Evolutionary conservation across 2,888 invertebrate genomes (phyloP).

Genomic region (Boloria euphrosyne): DNA sequence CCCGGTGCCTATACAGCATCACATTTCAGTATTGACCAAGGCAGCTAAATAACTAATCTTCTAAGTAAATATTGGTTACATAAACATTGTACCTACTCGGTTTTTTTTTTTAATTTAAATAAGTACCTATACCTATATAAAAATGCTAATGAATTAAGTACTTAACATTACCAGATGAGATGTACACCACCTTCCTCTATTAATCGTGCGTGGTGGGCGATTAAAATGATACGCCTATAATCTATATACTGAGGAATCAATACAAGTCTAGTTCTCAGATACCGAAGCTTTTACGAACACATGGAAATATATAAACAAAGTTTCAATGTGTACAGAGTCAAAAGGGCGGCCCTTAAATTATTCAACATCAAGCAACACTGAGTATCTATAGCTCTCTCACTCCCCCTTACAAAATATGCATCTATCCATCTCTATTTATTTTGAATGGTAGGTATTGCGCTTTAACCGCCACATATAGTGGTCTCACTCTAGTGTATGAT

Average conservation of each 20-base stretch:
- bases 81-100: too few relatives aligned
- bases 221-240: not conserved
- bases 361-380: conserved; percentile 73
- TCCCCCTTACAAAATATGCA: conserved; percentile 38
- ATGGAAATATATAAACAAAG: conserved; percentile 32
- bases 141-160: too few relatives aligned
- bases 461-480: conserved; percentile 72
- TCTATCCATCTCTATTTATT: conserved; percentile 50
- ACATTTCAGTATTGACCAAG: too few relatives aligned
- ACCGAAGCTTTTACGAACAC: conserved; percentile 25
- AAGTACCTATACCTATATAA: too few relatives aligned
- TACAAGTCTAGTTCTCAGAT: conserved; percentile 12
- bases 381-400: conserved; percentile 58
- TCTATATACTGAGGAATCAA: conserved; percentile 23
- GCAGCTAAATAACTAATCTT: too few relatives aligned
- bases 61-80: too few relatives aligned
- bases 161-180: too few relatives aligned
- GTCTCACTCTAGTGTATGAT: conserved; percentile 50
- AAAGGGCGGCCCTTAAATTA: conserved; percentile 78
- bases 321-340: conserved; percentile 44
- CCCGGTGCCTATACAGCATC: too few relatives aligned
- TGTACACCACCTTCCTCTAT: too few relatives aligned
- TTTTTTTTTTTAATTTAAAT: too few relatives aligned
- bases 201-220: too few relatives aligned
- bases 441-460: conserved; percentile 70